Evolutionary conservation across 2,888 invertebrate species (phyloP), one percentile per base, ranked within the genome.

Genomic region (Harmothoe impar): DNA sequence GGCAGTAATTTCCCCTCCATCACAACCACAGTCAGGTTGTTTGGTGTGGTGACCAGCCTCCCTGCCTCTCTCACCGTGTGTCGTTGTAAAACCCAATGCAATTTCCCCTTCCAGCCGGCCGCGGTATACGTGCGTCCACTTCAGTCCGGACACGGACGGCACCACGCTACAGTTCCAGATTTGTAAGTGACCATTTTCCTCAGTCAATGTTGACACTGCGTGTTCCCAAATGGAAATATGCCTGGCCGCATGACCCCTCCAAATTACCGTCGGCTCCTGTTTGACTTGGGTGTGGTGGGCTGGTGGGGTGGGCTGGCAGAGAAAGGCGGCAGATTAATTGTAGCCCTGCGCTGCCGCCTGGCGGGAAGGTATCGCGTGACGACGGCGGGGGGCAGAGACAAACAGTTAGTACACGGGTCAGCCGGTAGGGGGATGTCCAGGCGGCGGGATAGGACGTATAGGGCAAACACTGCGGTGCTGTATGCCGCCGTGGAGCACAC

Each of bases 91-190:
- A 43, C 43, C 43, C 3, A 43, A 10, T 3, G 43, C 43, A 43
- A 43, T 43, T 43, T 43, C 43, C 43, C 3, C 12, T 90, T 90
- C 25, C 90, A 90, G 90, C 54, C 90, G 90, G 15, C 90, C 90
- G 68, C 62, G 90, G 56, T 90, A 90, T 35, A 90, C 90, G 0
- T 90, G 90, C 56, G 43, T 90, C 15, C 90, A 85, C 86, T 68
- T 90, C 33, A 68, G 33, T 23, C 86, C 15, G 35, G 89, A 90
- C 25, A 68, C n/a, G 23, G 90, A 84, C 68, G 86, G 77, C 35
- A 72, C 84, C 23, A 90, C 86, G 84, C 77, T 90, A 29, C 90
- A 68, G 62, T 90, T 62, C 56, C 90, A 90, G 77, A 85, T 90
- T 33, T 85, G 90, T 90, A 68, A 90, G 90, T 89, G 86, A 56